A percentile compares a stretch with the other conserved stretches of the same genome.
Conservation (phyloP, 1,140 invertebrate genomes). For the Diabrotica undecimpunctata region DNA sequence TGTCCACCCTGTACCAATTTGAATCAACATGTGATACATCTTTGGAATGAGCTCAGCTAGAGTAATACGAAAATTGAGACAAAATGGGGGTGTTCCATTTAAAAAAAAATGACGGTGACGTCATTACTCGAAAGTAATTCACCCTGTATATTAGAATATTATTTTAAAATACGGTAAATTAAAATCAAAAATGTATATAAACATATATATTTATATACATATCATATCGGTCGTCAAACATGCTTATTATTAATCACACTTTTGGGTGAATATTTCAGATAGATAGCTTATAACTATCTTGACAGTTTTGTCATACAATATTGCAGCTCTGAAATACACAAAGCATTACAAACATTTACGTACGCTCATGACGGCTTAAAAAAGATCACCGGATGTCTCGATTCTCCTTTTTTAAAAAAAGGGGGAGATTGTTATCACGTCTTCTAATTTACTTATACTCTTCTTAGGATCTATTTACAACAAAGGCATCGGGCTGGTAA, state of each 20-base stretch:
- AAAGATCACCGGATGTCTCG: constrained; percentile 13
- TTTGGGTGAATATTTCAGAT: neutral
- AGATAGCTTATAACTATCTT: neutral
- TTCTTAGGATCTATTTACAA: constrained; percentile 62
- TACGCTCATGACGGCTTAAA: neutral
- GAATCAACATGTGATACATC: no score
- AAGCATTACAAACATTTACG: neutral
- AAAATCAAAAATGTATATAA: no score
- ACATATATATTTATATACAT: no score
- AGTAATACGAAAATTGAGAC: no score
- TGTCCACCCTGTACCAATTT: no score
- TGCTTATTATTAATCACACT: neutral
- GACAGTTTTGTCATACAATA: neutral
- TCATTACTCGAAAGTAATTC: no score
- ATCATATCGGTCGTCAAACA: no score
- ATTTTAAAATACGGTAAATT: no score
- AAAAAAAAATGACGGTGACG: no score
- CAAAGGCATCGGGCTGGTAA: constrained; percentile 40
- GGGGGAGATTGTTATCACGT: constrained; percentile 64
- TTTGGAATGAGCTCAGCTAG: no score
- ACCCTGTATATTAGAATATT: no score
- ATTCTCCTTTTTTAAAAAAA: constrained; percentile 35
- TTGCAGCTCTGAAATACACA: neutral
- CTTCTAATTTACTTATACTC: constrained; percentile 66
- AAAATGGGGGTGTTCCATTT: no score